Conservation (phyloP, 53 echinoderm and acorn worm genomes). For the Crossaster papposus region DNA sequence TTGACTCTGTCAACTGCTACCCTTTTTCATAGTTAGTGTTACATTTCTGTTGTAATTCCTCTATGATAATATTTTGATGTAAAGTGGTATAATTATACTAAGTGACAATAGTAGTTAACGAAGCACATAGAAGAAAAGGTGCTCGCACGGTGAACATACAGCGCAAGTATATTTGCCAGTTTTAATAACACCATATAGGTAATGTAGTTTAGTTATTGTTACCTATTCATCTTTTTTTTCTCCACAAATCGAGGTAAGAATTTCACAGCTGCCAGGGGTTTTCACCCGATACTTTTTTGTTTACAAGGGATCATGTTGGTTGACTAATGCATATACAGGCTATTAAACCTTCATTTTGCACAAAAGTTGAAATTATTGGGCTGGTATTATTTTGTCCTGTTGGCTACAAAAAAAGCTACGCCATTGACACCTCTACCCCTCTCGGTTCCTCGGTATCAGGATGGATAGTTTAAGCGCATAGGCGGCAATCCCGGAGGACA, state of each 20-base stretch:
- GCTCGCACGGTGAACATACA: background rate
- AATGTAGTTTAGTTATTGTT: conserved; percentile 2
- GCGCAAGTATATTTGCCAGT: background rate
- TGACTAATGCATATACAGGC: conserved; percentile 51
- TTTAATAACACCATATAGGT: conserved; percentile 11
- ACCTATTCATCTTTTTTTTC: background rate
- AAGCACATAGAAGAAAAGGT: background rate
- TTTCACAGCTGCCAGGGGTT: conserved; percentile 19
- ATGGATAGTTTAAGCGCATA: too few species aligned
- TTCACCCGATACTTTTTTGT: background rate
- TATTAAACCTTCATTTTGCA: conserved; percentile 73
- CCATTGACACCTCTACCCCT: too few species aligned
- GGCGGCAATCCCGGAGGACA: too few species aligned
- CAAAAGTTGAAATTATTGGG: conserved; percentile 13
- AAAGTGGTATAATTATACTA: background rate
- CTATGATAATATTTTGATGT: background rate
- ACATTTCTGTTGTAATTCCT: background rate
- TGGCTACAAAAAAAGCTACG: too few species aligned
- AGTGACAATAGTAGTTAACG: background rate
- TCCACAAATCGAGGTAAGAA: background rate
- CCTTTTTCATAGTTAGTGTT: background rate
- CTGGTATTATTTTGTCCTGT: too few species aligned
- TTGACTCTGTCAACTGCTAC: background rate
- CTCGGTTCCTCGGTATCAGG: too few species aligned
- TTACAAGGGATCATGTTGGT: conserved; percentile 42